Percentiles rank a stretch among this genome's conserved stretches.
phyloP scores from a whole-genome alignment of 2,113 vertebrate species.

The Centropristis striata region DNA sequence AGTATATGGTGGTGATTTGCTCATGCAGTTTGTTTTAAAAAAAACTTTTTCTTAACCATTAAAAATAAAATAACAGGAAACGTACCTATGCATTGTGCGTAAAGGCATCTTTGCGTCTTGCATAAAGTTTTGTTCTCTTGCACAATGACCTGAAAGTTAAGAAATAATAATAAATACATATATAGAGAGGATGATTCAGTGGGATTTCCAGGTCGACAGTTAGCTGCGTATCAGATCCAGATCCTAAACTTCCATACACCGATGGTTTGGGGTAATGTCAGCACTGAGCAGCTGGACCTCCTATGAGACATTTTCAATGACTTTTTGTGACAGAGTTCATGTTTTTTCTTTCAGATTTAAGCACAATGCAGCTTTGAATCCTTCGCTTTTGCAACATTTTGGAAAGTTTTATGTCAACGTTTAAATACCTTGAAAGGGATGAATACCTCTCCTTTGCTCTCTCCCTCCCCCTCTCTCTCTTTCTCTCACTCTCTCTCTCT shows the following conservation, averaged over 20 bases:
- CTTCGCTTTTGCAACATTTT: background rate
- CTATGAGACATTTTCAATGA: background rate
- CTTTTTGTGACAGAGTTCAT: background rate
- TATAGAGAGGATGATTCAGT: no score
- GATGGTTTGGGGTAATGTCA: background rate
- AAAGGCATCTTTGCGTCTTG: background rate
- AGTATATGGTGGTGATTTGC: background rate
- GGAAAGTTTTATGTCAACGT: conserved; percentile 8
- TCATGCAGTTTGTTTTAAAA: background rate
- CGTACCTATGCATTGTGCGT: background rate
- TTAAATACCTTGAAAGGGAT: background rate
- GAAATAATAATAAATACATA: background rate
- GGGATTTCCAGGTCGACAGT: background rate
- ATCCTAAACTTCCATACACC: background rate
- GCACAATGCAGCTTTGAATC: background rate
- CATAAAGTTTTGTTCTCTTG: conserved; percentile 11
- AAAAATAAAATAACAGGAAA: background rate
- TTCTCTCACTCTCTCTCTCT: background rate
- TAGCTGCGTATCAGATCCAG: background rate
- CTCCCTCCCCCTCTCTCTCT: conserved; percentile 6
- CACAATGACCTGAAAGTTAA: background rate
- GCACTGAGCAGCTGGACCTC: background rate
- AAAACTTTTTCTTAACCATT: background rate
- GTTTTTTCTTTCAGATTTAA: background rate
- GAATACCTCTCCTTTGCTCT: background rate